These are phyloP conservation scores for Myiopsitta monachus DNA, from an alignment of 2,113 vertebrate genomes.

Conservation along the genomic window DNA sequence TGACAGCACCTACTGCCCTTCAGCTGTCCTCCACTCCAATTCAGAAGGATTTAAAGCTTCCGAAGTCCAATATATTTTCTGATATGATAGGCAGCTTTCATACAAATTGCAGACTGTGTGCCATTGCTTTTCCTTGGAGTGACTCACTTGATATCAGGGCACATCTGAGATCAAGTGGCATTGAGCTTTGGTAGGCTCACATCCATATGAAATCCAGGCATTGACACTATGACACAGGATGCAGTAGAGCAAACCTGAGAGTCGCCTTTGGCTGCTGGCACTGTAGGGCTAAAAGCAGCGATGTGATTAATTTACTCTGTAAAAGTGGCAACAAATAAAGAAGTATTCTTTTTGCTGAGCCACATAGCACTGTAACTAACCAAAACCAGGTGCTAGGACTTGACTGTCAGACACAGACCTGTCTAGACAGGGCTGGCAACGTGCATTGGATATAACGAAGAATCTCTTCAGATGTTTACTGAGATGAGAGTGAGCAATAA, in stretches of 20 bases:
- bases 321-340: neutral
- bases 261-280: neutral
- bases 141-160: neutral
- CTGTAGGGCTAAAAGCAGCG: neutral
- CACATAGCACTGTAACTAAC: neutral
- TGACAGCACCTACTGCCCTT: conserved; percentile 1
- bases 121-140: neutral
- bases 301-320: neutral
- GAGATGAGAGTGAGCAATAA: neutral
- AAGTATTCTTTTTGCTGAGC: neutral
- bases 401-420: neutral
- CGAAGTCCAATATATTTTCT: neutral
- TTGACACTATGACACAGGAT: neutral
- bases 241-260: neutral
- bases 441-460: neutral
- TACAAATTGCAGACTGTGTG: neutral
- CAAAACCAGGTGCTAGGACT: neutral
- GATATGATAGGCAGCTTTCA: neutral
- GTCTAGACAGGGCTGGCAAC: neutral
- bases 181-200: neutral
- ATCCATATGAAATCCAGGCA: neutral
- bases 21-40: neutral
- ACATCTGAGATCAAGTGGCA: neutral
- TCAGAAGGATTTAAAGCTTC: neutral
- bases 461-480: neutral